Evolutionary conservation across 2,797 vertebrate genomes (phyloP).

Genomic region (Remorina albescens): DNA sequence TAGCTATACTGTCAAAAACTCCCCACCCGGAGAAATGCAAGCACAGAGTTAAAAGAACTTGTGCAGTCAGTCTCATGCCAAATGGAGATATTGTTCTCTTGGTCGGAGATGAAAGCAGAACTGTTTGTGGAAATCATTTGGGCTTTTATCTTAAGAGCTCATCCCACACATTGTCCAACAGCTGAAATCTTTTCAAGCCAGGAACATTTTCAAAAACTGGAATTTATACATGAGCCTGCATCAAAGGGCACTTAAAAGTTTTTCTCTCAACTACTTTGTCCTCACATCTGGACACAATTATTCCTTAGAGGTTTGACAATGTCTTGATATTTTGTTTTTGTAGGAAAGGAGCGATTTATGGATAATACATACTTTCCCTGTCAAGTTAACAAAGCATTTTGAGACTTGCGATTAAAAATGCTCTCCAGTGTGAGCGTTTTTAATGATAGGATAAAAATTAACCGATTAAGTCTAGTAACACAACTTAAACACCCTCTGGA

Average conservation of each 20-base stretch:
- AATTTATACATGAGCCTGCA: slow-evolving; percentile 75
- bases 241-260: slow-evolving; percentile 73
- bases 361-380: slow-evolving; percentile 46
- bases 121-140: slow-evolving; percentile 80
- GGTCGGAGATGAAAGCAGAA: slow-evolving; percentile 82
- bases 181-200: slow-evolving; percentile 77
- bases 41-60: slow-evolving; percentile 62
- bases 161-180: slow-evolving; percentile 80
- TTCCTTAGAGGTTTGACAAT: slow-evolving; percentile 72
- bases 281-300: slow-evolving; percentile 87
- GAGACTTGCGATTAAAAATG: slow-evolving; percentile 5
- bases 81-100: slow-evolving; percentile 77
- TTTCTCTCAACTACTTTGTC: slow-evolving; percentile 65
- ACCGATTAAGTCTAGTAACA: slow-evolving; percentile 32
- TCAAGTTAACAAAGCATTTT: slow-evolving; percentile 38
- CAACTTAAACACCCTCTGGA: slow-evolving; percentile 18
- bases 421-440: slow-evolving; percentile 9
- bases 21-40: slow-evolving; percentile 43
- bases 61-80: slow-evolving; percentile 60
- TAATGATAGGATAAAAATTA: slow-evolving; percentile 5
- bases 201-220: slow-evolving; percentile 68
- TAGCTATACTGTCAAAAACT: slow-evolving; percentile 28
- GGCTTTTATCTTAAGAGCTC: slow-evolving; percentile 74
- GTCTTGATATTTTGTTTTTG: slow-evolving; percentile 51
- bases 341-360: slow-evolving; percentile 53